Percentiles rank a stretch among this genome's conserved stretches.
Conservation (phyloP, 2,113 vertebrate species). For the Centropus bengalensis region DNA sequence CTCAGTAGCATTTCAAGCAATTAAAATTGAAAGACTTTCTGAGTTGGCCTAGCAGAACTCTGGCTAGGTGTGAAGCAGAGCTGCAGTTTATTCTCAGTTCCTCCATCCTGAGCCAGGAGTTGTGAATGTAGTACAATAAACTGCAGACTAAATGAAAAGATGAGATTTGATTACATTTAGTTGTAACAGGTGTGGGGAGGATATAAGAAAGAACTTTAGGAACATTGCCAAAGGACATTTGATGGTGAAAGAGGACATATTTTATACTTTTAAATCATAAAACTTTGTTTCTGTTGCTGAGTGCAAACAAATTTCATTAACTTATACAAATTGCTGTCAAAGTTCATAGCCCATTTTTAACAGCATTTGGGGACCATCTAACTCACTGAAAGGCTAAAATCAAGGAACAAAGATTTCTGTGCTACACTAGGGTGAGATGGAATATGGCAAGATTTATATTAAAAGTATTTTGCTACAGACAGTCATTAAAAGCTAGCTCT, state of each 20-base stretch:
- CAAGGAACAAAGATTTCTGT: neutral
- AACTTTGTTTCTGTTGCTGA: neutral
- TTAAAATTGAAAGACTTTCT: constrained; percentile 7
- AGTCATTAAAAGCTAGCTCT: neutral
- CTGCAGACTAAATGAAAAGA: neutral
- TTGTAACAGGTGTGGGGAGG: neutral
- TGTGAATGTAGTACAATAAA: neutral
- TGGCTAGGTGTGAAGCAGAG: neutral
- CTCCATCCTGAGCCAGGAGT: neutral
- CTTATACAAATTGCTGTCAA: neutral
- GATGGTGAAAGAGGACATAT: neutral
- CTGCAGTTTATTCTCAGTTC: neutral
- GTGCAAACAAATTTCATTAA: neutral
- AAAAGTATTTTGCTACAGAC: neutral
- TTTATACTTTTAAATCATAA: neutral
- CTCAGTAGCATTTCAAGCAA: neutral
- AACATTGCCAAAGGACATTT: neutral
- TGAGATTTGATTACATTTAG: neutral
- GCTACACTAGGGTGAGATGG: neutral
- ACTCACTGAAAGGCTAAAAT: neutral
- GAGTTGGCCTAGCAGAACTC: neutral
- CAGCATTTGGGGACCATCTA: neutral
- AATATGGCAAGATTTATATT: neutral
- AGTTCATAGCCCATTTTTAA: neutral
- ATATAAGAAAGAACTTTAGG: neutral